Evolutionary conservation across 2,888 invertebrate genomes (phyloP).

Genomic region (Eristalis intricaria): DNA sequence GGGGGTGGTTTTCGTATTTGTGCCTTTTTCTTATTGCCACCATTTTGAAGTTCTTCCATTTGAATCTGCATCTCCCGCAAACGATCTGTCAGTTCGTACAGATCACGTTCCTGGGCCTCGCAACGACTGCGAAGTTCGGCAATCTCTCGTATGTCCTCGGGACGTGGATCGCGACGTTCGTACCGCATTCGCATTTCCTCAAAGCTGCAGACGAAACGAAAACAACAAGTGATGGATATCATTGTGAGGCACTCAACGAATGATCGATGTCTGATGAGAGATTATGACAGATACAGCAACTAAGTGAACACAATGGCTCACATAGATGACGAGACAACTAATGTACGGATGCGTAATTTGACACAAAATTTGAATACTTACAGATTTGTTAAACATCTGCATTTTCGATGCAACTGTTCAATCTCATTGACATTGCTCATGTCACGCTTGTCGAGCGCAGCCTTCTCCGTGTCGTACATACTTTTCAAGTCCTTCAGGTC

Average conservation of each 20-base stretch:
- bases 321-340: slow-evolving; percentile 17
- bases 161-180: slow-evolving; percentile 83
- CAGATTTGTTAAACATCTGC: slow-evolving; percentile 84
- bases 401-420: slow-evolving; percentile 83
- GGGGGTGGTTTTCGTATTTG: slow-evolving; percentile 79
- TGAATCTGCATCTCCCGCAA: slow-evolving; percentile 84
- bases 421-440: slow-evolving; percentile 83
- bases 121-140: slow-evolving; percentile 83
- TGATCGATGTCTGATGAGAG: background rate
- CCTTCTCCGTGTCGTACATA: slow-evolving; percentile 80
- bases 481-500: slow-evolving; percentile 80
- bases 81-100: slow-evolving; percentile 83
- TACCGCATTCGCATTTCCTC: slow-evolving; percentile 84
- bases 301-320: slow-evolving; percentile 24
- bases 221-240: background rate
- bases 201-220: slow-evolving; percentile 79
- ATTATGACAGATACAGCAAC: background rate
- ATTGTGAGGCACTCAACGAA: background rate
- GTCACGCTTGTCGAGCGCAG: slow-evolving; percentile 80
- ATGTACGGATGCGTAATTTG: background rate
- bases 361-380: slow-evolving; percentile 78
- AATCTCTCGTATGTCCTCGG: slow-evolving; percentile 83
- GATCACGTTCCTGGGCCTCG: slow-evolving; percentile 84
- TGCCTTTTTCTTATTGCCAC: slow-evolving; percentile 70
- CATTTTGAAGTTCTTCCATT: slow-evolving; percentile 76